Conservation (phyloP, 2,888 invertebrate species). For the Periphyllus acericola region DNA sequence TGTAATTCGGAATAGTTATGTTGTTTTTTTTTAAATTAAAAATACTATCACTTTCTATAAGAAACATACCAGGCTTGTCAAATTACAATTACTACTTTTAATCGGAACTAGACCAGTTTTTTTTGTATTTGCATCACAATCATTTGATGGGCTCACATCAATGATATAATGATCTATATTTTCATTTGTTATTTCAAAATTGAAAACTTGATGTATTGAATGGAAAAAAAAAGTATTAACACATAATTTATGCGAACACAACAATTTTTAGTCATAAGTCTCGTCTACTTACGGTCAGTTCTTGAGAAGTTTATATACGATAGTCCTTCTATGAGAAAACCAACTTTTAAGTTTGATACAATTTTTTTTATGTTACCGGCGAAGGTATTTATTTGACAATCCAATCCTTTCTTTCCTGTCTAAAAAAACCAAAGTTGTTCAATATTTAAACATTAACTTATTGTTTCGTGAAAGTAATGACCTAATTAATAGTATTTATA, state of each 20-base stretch:
- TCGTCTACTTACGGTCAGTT: not conserved
- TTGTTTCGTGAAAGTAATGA: no score
- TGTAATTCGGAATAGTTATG: no score
- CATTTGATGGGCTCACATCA: not conserved
- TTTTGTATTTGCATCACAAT: not conserved
- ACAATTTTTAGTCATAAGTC: not conserved
- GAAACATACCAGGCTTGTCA: not conserved
- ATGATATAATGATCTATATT: not conserved
- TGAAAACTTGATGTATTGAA: not conserved
- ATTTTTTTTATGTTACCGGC: not conserved
- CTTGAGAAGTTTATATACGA: not conserved
- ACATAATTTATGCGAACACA: no score
- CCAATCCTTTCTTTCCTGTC: no score
- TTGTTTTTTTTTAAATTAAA: no score
- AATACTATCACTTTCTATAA: not conserved
- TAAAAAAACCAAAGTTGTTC: no score
- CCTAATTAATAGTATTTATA: no score
- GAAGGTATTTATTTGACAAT: not conserved
- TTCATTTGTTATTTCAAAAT: not conserved
- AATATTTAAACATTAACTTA: no score
- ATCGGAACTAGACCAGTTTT: not conserved
- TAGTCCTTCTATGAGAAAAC: not conserved
- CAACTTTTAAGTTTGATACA: not conserved
- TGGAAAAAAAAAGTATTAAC: not conserved
- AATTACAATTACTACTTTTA: not conserved